Conservation (phyloP, 2,113 vertebrate species). For the Tetraodon nigroviridis region DNA sequence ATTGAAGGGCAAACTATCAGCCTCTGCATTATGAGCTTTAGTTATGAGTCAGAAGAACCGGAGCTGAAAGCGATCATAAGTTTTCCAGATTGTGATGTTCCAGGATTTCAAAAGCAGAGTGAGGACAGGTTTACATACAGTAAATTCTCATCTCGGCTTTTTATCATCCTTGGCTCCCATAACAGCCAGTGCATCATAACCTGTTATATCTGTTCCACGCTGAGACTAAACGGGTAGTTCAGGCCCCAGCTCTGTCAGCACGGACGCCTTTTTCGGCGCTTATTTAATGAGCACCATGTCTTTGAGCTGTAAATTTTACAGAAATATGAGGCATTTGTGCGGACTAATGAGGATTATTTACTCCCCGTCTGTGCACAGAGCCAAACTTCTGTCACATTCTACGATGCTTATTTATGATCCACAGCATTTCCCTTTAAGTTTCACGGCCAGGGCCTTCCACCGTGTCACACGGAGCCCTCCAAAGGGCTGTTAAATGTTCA, state of each 20-base stretch:
- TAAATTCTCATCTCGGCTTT: slow-evolving; percentile 17
- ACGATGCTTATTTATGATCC: slow-evolving; percentile 60
- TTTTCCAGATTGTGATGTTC: slow-evolving; percentile 33
- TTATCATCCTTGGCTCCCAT: slow-evolving; percentile 37
- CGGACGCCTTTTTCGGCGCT: slow-evolving; percentile 46
- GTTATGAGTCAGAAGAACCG: slow-evolving; percentile 24
- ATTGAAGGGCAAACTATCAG: slow-evolving; percentile 27
- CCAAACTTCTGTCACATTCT: slow-evolving; percentile 58
- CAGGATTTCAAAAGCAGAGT: slow-evolving; percentile 37
- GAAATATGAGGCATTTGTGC: slow-evolving; percentile 52
- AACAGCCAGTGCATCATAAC: slow-evolving; percentile 46
- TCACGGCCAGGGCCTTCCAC: slow-evolving; percentile 28
- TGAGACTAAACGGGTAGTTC: slow-evolving; percentile 30
- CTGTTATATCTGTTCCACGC: slow-evolving; percentile 34
- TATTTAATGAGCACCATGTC: slow-evolving; percentile 53
- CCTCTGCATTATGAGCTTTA: slow-evolving; percentile 5
- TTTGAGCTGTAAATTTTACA: slow-evolving; percentile 57
- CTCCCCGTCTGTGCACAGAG: slow-evolving; percentile 33
- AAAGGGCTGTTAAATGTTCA: slow-evolving; percentile 49
- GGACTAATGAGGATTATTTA: slow-evolving; percentile 64
- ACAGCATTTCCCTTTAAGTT: slow-evolving; percentile 42
- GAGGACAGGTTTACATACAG: slow-evolving; percentile 52
- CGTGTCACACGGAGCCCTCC: slow-evolving; percentile 25
- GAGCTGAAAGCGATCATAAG: slow-evolving; percentile 24
- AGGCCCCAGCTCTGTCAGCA: slow-evolving; percentile 37